These are phyloP conservation scores for Drosophila mojavensis DNA, from an alignment of 1,140 invertebrate species.

Conservation along the genomic window DNA sequence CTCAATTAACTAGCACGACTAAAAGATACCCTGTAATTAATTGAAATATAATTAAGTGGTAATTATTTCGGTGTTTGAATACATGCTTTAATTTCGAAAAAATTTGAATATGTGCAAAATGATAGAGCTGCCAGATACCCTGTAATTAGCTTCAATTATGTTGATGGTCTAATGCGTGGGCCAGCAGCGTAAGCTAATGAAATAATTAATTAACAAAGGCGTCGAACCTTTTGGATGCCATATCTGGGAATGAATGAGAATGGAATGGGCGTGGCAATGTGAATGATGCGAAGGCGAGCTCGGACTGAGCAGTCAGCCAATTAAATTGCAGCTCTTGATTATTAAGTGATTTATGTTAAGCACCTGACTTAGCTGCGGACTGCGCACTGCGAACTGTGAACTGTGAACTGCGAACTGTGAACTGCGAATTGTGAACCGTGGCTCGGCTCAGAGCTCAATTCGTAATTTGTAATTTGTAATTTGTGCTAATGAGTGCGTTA, in stretches of 20 bases:
- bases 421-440: not conserved
- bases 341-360: conserved; percentile 80
- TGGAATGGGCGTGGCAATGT: not conserved
- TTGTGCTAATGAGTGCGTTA: conserved; percentile 81
- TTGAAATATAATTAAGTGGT: not conserved
- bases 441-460: conserved; percentile 64
- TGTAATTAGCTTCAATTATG: not conserved
- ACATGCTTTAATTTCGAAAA: too few relatives aligned
- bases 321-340: conserved; percentile 78
- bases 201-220: conserved; percentile 68
- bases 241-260: conserved; percentile 3
- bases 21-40: not conserved
- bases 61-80: too few relatives aligned
- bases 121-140: not conserved
- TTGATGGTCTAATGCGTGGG: not conserved
- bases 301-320: conserved; percentile 47
- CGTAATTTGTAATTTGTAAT: conserved; percentile 79
- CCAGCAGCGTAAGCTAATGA: conserved; percentile 42
- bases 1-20: not conserved
- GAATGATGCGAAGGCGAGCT: not conserved
- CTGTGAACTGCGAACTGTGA: not conserved
- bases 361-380: conserved; percentile 60
- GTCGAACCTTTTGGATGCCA: conserved; percentile 12
- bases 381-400: not conserved
- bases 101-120: too few relatives aligned